These are phyloP conservation scores for Coboldia fuscipes DNA, from an alignment of 1,140 invertebrate genomes.

Conservation along the genomic window DNA sequence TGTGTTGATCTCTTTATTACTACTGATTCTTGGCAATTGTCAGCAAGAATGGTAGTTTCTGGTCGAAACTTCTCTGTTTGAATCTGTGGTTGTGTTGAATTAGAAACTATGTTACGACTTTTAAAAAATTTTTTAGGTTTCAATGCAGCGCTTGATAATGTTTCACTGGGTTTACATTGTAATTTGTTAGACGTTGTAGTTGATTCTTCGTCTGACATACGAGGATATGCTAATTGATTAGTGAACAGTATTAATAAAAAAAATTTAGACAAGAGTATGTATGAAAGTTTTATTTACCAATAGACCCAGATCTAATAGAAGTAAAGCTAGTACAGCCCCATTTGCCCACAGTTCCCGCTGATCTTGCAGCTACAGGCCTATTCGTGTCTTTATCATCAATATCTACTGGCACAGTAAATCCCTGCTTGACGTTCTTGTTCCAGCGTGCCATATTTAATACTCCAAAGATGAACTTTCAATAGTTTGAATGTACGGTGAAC, in stretches of 20 bases:
- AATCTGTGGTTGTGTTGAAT: constrained; percentile 21
- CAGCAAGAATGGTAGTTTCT: constrained; percentile 25
- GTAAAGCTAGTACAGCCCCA: constrained; percentile 89
- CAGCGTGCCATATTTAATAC: too few relatives aligned
- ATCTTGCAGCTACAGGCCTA: constrained; percentile 65
- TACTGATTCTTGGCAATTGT: too few relatives aligned
- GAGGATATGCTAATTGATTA: constrained; percentile 2
- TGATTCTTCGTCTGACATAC: constrained; percentile 4
- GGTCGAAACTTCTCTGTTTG: constrained; percentile 29
- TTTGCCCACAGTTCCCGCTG: constrained; percentile 72
- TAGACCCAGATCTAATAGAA: constrained; percentile 68
- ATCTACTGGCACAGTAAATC: too few relatives aligned
- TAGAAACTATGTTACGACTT: constrained; percentile 53
- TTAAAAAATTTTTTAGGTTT: constrained; percentile 85
- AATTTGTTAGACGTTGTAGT: not conserved
- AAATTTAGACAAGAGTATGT: constrained; percentile 20
- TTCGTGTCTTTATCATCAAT: constrained; percentile 80
- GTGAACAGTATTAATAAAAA: not conserved
- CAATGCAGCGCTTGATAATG: constrained; percentile 14
- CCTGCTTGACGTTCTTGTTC: too few relatives aligned
- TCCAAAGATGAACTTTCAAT: too few relatives aligned
- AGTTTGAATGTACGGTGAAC: too few relatives aligned
- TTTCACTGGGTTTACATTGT: constrained; percentile 3
- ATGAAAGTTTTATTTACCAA: constrained; percentile 47
- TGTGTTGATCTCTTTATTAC: too few relatives aligned